These are phyloP conservation scores for Orius insidiosus DNA, from an alignment of 1,140 invertebrate species.

Conservation along the genomic window DNA sequence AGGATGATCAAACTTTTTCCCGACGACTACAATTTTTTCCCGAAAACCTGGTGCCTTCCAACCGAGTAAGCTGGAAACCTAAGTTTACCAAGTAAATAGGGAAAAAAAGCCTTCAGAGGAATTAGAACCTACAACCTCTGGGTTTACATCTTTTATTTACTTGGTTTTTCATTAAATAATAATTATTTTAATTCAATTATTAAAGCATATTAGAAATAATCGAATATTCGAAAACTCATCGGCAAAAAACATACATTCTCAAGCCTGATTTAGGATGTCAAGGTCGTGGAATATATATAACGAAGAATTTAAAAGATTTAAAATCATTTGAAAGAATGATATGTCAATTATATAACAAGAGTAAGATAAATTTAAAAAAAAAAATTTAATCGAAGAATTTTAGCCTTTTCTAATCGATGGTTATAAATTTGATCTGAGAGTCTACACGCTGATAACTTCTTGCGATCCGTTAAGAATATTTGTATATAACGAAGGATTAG, in stretches of 20 bases:
- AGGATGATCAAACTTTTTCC: slow-evolving; percentile 71
- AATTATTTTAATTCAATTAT: too few relatives aligned
- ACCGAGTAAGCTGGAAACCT: slow-evolving; percentile 63
- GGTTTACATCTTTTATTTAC: too few relatives aligned
- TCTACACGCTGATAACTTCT: slow-evolving; percentile 87
- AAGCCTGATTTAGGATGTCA: slow-evolving; percentile 79
- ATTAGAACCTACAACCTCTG: too few relatives aligned
- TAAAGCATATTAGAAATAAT: slow-evolving; percentile 31
- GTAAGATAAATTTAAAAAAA: too few relatives aligned
- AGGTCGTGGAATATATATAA: slow-evolving; percentile 70
- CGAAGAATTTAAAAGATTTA: slow-evolving; percentile 45
- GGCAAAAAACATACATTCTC: slow-evolving; percentile 66
- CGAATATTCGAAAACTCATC: slow-evolving; percentile 41
- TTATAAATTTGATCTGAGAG: slow-evolving; percentile 90
- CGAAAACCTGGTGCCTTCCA: slow-evolving; percentile 84
- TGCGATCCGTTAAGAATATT: slow-evolving; percentile 86
- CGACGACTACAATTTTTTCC: slow-evolving; percentile 78
- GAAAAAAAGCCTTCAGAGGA: too few relatives aligned
- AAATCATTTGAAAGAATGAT: slow-evolving; percentile 69
- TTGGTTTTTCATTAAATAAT: too few relatives aligned
- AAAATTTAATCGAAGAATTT: too few relatives aligned
- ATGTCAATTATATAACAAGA: slow-evolving; percentile 50
- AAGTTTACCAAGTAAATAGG: too few relatives aligned
- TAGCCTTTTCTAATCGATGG: slow-evolving; percentile 77
- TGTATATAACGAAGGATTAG: slow-evolving; percentile 88